Conservation (phyloP, 2,888 invertebrate species). For the Acanthoscelides obtectus region DNA sequence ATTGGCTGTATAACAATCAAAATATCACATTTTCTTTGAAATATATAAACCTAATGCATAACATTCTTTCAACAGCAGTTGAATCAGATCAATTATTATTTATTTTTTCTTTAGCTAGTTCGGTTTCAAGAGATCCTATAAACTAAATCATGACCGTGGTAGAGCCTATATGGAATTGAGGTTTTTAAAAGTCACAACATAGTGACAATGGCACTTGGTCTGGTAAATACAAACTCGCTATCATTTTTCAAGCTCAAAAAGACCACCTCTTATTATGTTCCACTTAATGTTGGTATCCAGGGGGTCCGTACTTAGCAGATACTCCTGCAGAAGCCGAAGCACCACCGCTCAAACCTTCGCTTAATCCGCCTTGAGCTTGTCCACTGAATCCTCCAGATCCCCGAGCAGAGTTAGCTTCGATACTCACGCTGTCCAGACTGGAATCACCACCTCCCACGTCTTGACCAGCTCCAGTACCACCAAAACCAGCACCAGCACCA, state of each 20-base stretch:
- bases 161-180: too few relatives aligned
- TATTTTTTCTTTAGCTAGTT: too few relatives aligned
- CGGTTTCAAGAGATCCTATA: too few relatives aligned
- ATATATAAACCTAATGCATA: too few relatives aligned
- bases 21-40: too few relatives aligned
- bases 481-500: conserved; percentile 8
- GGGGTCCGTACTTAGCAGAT: conserved; percentile 29
- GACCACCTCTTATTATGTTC: background rate
- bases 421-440: conserved; percentile 2
- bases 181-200: too few relatives aligned
- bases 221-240: background rate
- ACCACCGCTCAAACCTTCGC: conserved; percentile 6
- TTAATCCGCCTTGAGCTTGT: background rate
- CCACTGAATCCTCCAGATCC: conserved; percentile 13
- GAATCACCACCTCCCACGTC: conserved; percentile 12
- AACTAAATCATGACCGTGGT: too few relatives aligned
- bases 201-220: background rate
- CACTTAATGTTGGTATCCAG: conserved; percentile 27
- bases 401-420: conserved; percentile 17
- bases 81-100: too few relatives aligned
- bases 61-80: too few relatives aligned
- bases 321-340: conserved; percentile 15
- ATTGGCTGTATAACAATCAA: too few relatives aligned
- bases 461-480: conserved; percentile 15
- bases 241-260: background rate